These are phyloP conservation scores for Caradrina clavipalpis DNA, from an alignment of 2,888 invertebrate genomes.

Conservation along the genomic window DNA sequence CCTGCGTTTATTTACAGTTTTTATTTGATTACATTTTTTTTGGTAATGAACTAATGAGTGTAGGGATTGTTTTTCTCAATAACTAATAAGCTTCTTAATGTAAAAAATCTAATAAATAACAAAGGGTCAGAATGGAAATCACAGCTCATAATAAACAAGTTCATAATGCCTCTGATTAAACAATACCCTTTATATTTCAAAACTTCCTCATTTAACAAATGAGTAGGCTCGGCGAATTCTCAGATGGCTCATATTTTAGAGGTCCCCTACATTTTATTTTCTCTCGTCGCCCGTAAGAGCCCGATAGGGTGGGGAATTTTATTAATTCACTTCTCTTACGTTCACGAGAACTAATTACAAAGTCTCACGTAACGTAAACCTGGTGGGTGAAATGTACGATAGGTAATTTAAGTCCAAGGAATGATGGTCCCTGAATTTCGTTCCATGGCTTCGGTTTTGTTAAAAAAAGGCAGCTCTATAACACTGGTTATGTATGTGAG, in stretches of 20 bases:
- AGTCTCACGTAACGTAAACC: slow-evolving; percentile 66
- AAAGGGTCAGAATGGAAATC: slow-evolving; percentile 28
- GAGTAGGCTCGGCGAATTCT: slow-evolving; percentile 46
- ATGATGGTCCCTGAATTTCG: slow-evolving; percentile 33
- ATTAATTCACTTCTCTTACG: slow-evolving; percentile 67
- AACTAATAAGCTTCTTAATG: not conserved
- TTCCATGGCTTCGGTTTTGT: not conserved
- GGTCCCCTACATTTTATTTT: slow-evolving; percentile 58
- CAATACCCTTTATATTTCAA: slow-evolving; percentile 49
- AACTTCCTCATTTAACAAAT: slow-evolving; percentile 51
- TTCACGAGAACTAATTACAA: slow-evolving; percentile 68
- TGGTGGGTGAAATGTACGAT: slow-evolving; percentile 51
- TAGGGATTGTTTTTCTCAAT: not conserved
- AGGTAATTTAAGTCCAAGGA: slow-evolving; percentile 53
- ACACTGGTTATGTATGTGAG: slow-evolving; percentile 16
- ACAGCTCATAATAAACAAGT: slow-evolving; percentile 16
- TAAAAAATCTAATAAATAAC: slow-evolving; percentile 12
- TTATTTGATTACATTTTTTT: not conserved
- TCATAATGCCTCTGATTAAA: slow-evolving; percentile 50
- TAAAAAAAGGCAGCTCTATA: slow-evolving; percentile 18
- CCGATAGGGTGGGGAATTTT: slow-evolving; percentile 57
- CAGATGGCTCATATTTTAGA: slow-evolving; percentile 55
- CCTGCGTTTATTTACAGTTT: no score
- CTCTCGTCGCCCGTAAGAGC: slow-evolving; percentile 41
- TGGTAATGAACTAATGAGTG: not conserved